These are phyloP conservation scores for Eriocheir sinensis DNA, from an alignment of 1,140 invertebrate species.

Conservation along the genomic window DNA sequence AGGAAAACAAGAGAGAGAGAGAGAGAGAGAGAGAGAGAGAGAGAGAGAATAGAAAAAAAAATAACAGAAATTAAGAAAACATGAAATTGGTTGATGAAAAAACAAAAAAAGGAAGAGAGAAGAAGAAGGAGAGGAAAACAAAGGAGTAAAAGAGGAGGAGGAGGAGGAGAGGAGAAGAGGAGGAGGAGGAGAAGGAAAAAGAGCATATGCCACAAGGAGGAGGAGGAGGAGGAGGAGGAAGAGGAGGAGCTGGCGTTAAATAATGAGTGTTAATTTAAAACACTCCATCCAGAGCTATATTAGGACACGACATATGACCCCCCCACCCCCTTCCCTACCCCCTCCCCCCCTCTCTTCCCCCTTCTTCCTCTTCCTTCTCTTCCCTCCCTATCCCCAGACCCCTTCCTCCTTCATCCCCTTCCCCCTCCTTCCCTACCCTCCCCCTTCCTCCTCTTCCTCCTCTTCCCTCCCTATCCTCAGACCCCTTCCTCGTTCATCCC, in stretches of 20 bases:
- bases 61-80: too few relatives aligned
- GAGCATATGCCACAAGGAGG: too few relatives aligned
- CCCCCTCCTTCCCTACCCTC: too few relatives aligned
- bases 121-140: neutral
- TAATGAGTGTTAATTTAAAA: constrained; percentile 11
- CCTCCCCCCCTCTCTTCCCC: neutral
- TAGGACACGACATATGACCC: neutral
- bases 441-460: neutral
- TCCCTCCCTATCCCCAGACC: too few relatives aligned
- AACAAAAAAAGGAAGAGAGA: too few relatives aligned
- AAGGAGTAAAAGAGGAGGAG: neutral
- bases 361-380: neutral
- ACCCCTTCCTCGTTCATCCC: too few relatives aligned
- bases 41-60: too few relatives aligned
- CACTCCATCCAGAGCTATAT: neutral
- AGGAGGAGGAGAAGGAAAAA: neutral
- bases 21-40: neutral
- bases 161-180: neutral
- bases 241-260: neutral
- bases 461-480: too few relatives aligned
- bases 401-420: too few relatives aligned
- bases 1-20: neutral
- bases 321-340: too few relatives aligned
- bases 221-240: neutral
- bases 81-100: too few relatives aligned